A percentile compares a stretch with the other conserved stretches of the same genome.
Conservation (phyloP, 2,113 vertebrate genomes). For the Dolichallabes microphthalmus region DNA sequence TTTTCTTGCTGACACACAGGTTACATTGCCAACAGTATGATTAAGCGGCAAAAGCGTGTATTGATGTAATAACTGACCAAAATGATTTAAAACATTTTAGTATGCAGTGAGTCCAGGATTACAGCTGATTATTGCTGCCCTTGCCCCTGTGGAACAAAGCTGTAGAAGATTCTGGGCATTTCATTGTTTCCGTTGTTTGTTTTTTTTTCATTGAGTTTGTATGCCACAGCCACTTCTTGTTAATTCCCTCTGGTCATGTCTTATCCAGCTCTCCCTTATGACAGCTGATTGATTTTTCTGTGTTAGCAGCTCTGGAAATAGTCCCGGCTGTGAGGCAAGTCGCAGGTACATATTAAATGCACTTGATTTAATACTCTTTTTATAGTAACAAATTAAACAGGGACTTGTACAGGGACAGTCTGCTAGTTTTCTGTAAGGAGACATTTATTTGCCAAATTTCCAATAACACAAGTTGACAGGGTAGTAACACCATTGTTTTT, state of each 20-base stretch:
- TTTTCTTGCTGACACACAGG: too few species aligned
- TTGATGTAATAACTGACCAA: too few species aligned
- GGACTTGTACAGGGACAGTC: neutral
- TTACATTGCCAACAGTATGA: too few species aligned
- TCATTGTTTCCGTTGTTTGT: neutral
- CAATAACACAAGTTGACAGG: too few species aligned
- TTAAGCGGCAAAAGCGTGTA: too few species aligned
- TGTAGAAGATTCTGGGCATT: neutral
- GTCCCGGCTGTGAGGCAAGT: neutral
- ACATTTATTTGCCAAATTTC: neutral
- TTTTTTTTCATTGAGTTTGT: neutral
- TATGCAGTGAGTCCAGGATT: too few species aligned
- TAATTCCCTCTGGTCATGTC: neutral
- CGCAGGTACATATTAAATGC: neutral
- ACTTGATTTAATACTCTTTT: neutral
- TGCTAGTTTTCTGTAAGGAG: neutral
- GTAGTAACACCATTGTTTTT: neutral
- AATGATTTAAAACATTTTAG: too few species aligned
- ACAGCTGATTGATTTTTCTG: neutral
- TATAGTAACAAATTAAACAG: neutral
- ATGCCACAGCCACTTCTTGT: neutral
- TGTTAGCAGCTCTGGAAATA: neutral
- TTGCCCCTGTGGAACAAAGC: neutral
- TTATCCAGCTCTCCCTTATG: neutral
- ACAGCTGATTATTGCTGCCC: too few species aligned